Evolutionary conservation across 2,113 vertebrate species (phyloP).

Genomic region (Pelobates fuscus): DNA sequence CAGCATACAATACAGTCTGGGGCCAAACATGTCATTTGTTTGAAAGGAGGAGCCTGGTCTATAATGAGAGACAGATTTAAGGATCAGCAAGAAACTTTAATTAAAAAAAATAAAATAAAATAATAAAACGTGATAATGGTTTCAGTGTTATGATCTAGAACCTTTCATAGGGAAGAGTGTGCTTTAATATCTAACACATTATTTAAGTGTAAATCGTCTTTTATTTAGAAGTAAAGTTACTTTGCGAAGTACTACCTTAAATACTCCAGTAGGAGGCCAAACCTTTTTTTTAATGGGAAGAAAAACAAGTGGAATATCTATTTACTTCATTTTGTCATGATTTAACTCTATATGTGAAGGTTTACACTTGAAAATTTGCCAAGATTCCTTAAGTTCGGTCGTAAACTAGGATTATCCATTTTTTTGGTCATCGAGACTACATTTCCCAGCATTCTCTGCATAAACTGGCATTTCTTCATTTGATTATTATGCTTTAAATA

Average conservation of each 20-base stretch:
- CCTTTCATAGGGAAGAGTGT: not conserved
- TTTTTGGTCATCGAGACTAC: too few species aligned
- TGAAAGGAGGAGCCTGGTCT: not conserved
- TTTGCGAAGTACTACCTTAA: not conserved
- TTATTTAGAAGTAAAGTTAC: not conserved
- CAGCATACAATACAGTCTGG: not conserved
- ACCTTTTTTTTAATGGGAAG: not conserved
- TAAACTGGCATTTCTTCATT: too few species aligned
- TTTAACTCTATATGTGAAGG: not conserved
- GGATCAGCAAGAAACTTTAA: not conserved
- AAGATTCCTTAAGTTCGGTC: not conserved
- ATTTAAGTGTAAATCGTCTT: not conserved
- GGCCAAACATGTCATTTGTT: slow-evolving; percentile 7
- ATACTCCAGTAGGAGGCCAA: not conserved
- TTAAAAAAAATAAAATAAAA: not conserved
- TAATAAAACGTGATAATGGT: not conserved
- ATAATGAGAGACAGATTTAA: not conserved
- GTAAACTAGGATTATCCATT: too few species aligned
- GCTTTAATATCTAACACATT: not conserved
- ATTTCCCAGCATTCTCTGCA: too few species aligned
- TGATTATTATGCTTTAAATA: too few species aligned
- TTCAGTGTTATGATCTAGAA: not conserved
- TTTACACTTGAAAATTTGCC: not conserved
- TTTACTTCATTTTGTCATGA: not conserved
- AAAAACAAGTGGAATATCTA: not conserved